Conservation (phyloP, 2,888 invertebrate species). For the Andrena praecox region DNA sequence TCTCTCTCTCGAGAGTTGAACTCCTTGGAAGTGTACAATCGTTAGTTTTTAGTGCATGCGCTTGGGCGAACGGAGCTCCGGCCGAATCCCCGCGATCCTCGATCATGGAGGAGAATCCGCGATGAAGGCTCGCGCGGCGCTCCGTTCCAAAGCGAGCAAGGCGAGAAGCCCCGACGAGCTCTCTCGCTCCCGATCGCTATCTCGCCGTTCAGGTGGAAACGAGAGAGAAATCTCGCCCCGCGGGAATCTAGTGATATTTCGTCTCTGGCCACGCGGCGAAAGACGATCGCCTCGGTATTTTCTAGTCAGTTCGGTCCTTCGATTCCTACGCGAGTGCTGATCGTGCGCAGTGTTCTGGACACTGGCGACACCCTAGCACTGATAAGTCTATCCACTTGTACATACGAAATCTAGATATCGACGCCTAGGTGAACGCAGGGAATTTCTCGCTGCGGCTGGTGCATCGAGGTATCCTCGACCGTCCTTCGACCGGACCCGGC, state of each 20-base stretch:
- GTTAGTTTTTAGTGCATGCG: constrained; percentile 74
- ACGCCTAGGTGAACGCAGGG: constrained; percentile 44
- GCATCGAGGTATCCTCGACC: constrained; percentile 15
- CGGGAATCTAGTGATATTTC: constrained; percentile 15
- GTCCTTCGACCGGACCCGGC: neutral
- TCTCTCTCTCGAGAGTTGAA: constrained; percentile 26
- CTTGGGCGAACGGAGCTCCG: constrained; percentile 9
- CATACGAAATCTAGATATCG: constrained; percentile 68
- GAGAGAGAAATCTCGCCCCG: neutral
- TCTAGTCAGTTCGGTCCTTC: constrained; percentile 73
- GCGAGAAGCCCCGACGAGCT: constrained; percentile 14
- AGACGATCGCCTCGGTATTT: constrained; percentile 55
- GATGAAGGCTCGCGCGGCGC: constrained; percentile 4
- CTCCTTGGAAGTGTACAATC: constrained; percentile 76
- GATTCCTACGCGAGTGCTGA: constrained; percentile 71
- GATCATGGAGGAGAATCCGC: neutral
- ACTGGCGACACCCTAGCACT: constrained; percentile 70
- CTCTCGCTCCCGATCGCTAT: constrained; percentile 24
- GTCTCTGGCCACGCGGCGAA: constrained; percentile 38
- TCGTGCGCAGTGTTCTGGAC: constrained; percentile 77
- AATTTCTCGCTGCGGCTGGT: constrained; percentile 51
- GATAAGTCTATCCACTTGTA: constrained; percentile 76
- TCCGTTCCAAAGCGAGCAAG: neutral
- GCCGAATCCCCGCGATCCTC: neutral
- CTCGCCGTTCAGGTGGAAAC: constrained; percentile 6